A percentile compares a stretch with the other conserved stretches of the same genome.
These are phyloP conservation scores for Cynocephalus volans DNA, from an alignment of 2,113 vertebrate species.

Conservation along the genomic window DNA sequence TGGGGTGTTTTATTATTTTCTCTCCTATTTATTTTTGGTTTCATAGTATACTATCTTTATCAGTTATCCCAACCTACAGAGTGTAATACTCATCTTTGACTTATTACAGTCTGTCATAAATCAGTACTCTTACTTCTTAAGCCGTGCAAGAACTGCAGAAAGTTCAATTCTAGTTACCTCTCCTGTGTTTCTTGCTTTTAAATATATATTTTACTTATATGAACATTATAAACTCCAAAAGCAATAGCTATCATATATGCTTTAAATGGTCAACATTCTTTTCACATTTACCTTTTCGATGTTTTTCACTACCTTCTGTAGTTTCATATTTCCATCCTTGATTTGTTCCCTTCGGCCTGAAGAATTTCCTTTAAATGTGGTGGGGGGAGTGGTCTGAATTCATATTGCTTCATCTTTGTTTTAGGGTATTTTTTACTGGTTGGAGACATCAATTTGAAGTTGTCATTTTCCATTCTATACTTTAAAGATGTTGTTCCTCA, in stretches of 20 bases:
- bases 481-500: background rate
- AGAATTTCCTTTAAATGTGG: background rate
- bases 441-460: background rate
- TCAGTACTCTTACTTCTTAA: background rate
- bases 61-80: background rate
- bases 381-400: background rate
- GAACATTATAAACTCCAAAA: background rate
- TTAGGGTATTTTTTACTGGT: background rate
- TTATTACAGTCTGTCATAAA: background rate
- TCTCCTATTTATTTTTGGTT: background rate
- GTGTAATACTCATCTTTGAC: background rate
- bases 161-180: background rate
- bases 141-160: background rate
- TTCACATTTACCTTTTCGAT: background rate
- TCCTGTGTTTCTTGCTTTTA: background rate
- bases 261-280: background rate
- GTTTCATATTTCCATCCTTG: background rate
- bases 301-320: background rate
- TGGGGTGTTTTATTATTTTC: background rate
- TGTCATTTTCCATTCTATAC: background rate
- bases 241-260: background rate
- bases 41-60: background rate
- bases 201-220: background rate
- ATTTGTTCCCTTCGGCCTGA: background rate
- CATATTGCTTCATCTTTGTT: background rate